phyloP scores from a whole-genome alignment of 2,888 invertebrate species.

The Conistra vaccinii region DNA sequence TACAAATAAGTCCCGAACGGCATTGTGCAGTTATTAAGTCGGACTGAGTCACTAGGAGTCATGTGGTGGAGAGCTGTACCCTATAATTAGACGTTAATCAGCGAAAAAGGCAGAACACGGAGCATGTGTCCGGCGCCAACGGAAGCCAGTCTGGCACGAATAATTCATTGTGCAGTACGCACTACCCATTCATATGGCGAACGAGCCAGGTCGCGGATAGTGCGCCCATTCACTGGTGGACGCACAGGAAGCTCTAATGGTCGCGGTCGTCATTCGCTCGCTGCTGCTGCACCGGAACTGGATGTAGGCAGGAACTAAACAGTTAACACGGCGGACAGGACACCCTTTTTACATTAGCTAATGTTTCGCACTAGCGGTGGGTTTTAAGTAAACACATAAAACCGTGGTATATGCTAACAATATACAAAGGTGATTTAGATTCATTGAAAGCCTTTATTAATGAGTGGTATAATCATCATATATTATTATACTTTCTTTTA shows the following conservation, averaged over 20 bases:
- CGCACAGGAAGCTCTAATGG: conserved; percentile 87
- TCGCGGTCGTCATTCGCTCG: conserved; percentile 74
- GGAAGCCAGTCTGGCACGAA: conserved; percentile 87
- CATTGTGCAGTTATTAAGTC: conserved; percentile 79
- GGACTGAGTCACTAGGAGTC: conserved; percentile 85
- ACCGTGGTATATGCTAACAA: not conserved
- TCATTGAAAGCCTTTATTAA: not conserved
- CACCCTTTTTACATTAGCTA: conserved; percentile 60
- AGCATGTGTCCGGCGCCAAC: conserved; percentile 85
- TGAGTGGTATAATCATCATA: not conserved
- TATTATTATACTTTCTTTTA: not conserved
- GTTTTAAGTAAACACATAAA: conserved; percentile 11
- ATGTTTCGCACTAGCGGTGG: conserved; percentile 23
- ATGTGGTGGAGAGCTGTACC: conserved; percentile 83
- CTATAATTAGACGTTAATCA: conserved; percentile 90
- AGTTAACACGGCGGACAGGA: conserved; percentile 77
- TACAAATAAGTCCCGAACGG: conserved; percentile 78
- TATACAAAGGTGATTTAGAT: conserved; percentile 7
- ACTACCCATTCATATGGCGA: conserved; percentile 82
- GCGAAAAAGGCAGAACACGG: conserved; percentile 85
- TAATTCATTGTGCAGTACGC: conserved; percentile 84
- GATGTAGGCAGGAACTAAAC: conserved; percentile 84
- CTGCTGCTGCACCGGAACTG: conserved; percentile 84
- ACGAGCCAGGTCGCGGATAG: conserved; percentile 77
- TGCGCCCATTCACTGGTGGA: conserved; percentile 78